Base-by-base conservation (phyloP, 1,140 invertebrate genomes). In the Coelopa frigida region DNA sequence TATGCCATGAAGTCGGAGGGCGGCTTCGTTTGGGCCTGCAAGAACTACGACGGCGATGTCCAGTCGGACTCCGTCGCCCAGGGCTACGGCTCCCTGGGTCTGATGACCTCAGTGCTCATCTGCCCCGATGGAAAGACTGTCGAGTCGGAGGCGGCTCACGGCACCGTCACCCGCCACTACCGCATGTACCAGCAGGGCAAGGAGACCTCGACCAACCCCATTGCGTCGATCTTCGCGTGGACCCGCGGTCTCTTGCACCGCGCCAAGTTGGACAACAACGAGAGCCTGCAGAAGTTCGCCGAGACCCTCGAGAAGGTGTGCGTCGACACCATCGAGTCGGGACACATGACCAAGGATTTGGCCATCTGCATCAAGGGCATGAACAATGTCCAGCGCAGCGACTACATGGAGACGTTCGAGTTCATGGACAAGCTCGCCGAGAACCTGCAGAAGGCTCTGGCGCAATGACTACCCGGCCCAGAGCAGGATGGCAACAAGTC, bases 191-290 rank as follows among this genome's bases (percentile, higher is more conserved):
- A 98, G 61, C 84, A 94, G 74, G 92, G 92, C 37, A 90, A 96
- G 70, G 93, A 97, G 73, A 98, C 94, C 2, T 97, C 93, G 2
- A 98, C 94, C 12, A 98, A 98, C 74, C 88, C 94, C 0, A 96
- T 98, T 61, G 92, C 95, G n/a, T 97, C 93, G 1, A 98, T 98
- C 55, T 98, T 96, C 73, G 95, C 95, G 5, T 98, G 95, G 95
- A 94, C 93, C 0, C 78, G 83, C 56, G 95, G 95, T 37, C 74
- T 98, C 1, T 70, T 86, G 33, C 94, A 98, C 68, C 80, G 95
- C 52, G 94, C 92, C 23, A 93, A 95, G 62, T 72, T 98, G 18
- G 95, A 98, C 60, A 78, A 85, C 33, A 98, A 98, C 59, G 51
- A 73, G 15, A 71, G 75, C 44, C 72, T 98, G 15, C 74, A 78